phyloP scores from a whole-genome alignment of 2,113 vertebrate genomes.

The Cathartes aura region DNA sequence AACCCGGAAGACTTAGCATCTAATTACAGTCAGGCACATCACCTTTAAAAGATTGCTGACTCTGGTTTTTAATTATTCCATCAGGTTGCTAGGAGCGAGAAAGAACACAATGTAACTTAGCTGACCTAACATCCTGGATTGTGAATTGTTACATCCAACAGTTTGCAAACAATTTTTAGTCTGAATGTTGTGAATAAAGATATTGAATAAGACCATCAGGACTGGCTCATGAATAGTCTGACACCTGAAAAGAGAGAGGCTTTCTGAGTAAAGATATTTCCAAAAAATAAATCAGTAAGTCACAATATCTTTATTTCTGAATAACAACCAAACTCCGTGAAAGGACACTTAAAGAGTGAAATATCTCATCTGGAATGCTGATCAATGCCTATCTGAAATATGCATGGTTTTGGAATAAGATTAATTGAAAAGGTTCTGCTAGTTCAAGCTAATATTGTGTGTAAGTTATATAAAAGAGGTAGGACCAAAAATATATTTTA shows the following conservation, averaged over 20 bases:
- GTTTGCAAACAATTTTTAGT: neutral
- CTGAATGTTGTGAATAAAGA: neutral
- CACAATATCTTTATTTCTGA: neutral
- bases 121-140: too few relatives aligned
- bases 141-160: neutral
- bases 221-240: neutral
- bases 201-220: neutral
- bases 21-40: neutral
- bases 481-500: neutral
- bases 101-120: neutral
- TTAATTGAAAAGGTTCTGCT: neutral
- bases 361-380: neutral
- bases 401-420: neutral
- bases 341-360: neutral
- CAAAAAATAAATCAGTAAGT: neutral
- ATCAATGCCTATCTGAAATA: neutral
- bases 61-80: neutral
- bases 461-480: neutral
- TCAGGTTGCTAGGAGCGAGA: neutral
- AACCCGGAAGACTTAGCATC: neutral
- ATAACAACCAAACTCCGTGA: neutral
- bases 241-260: neutral
- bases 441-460: neutral
- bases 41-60: neutral
- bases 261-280: neutral